Conservation (phyloP, 2,888 invertebrate species). For the Junonia oenone region DNA sequence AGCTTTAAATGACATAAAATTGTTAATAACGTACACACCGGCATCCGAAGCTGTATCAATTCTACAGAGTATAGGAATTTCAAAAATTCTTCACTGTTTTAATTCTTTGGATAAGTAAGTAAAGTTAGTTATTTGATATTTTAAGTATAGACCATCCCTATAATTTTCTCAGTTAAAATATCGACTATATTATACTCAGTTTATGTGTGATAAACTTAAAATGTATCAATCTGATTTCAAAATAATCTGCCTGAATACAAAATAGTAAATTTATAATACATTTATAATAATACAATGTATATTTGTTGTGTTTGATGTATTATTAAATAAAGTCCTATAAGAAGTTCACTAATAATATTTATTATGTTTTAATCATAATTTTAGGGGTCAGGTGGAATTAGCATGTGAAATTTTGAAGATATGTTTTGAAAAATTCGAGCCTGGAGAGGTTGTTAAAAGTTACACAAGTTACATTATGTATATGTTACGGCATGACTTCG, state of each 20-base stretch:
- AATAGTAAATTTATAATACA: too few species aligned
- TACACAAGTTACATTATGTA: constrained; percentile 81
- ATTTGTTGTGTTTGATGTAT: too few species aligned
- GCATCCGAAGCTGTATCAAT: constrained; percentile 44
- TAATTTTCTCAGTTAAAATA: too few species aligned
- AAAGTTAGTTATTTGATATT: too few species aligned
- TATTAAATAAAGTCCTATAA: too few species aligned
- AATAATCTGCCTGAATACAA: too few species aligned
- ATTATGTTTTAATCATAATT: neutral
- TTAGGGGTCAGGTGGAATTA: constrained; percentile 79
- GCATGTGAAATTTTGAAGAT: constrained; percentile 83
- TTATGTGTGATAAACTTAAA: too few species aligned
- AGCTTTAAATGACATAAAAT: constrained; percentile 59
- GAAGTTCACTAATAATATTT: neutral
- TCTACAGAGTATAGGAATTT: constrained; percentile 67
- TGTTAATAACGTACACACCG: constrained; percentile 50
- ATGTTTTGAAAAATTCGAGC: constrained; percentile 81
- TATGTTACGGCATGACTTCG: constrained; percentile 81
- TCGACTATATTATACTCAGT: too few species aligned
- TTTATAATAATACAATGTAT: too few species aligned
- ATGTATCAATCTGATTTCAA: too few species aligned
- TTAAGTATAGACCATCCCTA: too few species aligned
- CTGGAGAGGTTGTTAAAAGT: constrained; percentile 79
- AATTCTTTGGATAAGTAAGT: constrained; percentile 67
- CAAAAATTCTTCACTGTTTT: constrained; percentile 82